These are phyloP conservation scores for Anarhynchus alexandrinus DNA, from an alignment of 2,113 vertebrate genomes.

Conservation along the genomic window DNA sequence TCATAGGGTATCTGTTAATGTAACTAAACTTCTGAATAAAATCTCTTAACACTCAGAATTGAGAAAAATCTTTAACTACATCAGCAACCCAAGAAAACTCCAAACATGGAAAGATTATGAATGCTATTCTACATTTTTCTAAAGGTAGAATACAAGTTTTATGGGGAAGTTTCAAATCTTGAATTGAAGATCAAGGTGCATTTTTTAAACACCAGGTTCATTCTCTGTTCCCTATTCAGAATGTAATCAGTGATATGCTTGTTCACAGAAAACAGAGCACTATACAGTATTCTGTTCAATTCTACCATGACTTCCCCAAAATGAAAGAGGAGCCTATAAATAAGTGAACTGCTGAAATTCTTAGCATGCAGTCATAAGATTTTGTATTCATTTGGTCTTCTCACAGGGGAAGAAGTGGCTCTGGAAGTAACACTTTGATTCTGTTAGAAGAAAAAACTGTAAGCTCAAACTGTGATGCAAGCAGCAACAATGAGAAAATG, in stretches of 20 bases:
- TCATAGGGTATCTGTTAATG: background rate
- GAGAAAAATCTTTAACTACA: background rate
- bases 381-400: background rate
- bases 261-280: background rate
- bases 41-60: background rate
- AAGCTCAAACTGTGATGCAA: background rate
- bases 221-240: background rate
- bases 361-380: background rate
- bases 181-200: background rate
- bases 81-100: background rate
- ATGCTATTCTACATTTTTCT: no score
- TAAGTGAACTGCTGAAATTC: background rate
- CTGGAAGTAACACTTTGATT: background rate
- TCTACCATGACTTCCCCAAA: background rate
- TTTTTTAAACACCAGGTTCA: background rate
- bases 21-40: background rate
- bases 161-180: background rate
- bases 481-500: background rate
- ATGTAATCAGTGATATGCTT: background rate
- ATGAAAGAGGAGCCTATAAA: background rate
- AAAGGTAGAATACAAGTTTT: background rate
- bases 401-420: background rate
- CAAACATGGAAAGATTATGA: background rate
- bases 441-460: background rate
- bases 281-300: fast-evolving